These are phyloP conservation scores for Merluccius polli DNA, from an alignment of 2,797 vertebrate genomes.

Conservation along the genomic window DNA sequence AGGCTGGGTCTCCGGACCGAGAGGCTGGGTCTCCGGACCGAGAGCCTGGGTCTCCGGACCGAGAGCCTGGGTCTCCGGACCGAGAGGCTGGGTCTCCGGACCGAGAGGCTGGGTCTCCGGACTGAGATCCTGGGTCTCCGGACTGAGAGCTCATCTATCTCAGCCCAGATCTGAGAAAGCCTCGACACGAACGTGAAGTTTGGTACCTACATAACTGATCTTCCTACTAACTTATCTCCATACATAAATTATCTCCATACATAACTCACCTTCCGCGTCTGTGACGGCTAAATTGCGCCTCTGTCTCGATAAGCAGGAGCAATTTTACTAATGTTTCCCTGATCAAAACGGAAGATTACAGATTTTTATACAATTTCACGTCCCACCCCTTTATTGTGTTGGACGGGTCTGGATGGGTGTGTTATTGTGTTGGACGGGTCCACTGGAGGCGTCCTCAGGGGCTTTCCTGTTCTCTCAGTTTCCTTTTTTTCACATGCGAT, in stretches of 20 bases:
- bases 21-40: too few species aligned
- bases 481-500: constrained; percentile 55
- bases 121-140: neutral
- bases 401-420: constrained; percentile 65
- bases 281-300: constrained; percentile 4
- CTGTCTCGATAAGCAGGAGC: constrained; percentile 32
- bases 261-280: constrained; percentile 49
- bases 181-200: constrained; percentile 33
- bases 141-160: constrained; percentile 39
- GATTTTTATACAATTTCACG: constrained; percentile 58
- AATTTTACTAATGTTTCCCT: constrained; percentile 33
- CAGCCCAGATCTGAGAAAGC: constrained; percentile 68
- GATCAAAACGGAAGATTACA: constrained; percentile 67
- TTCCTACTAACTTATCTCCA: too few species aligned
- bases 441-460: constrained; percentile 74
- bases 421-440: constrained; percentile 71
- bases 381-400: constrained; percentile 80
- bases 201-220: constrained; percentile 12
- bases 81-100: too few species aligned
- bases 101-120: too few species aligned
- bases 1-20: too few species aligned
- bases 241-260: too few species aligned
- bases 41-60: too few species aligned
- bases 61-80: too few species aligned
- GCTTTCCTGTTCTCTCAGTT: constrained; percentile 80